A percentile compares a stretch with the other conserved stretches of the same genome.
phyloP scores from a whole-genome alignment of 2,113 vertebrate genomes.

The Sceloporus tristichus region DNA sequence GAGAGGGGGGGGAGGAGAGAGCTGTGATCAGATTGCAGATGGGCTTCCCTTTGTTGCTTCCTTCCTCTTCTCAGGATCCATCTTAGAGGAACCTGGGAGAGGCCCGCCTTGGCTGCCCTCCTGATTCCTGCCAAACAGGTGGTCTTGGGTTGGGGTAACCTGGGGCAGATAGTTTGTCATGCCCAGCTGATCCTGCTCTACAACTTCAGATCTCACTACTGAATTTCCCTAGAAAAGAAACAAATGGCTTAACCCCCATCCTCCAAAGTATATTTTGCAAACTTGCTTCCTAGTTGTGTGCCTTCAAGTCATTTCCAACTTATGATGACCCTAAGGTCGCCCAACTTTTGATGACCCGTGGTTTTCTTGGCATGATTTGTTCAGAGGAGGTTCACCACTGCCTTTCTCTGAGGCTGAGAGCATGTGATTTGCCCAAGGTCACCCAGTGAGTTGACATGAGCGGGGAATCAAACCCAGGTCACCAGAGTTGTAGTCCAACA shows the following conservation, averaged over 20 bases:
- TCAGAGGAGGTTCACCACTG: too few relatives aligned
- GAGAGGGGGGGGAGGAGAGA: not conserved
- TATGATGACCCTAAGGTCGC: too few relatives aligned
- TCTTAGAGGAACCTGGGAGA: not conserved
- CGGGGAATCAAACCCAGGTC: too few relatives aligned
- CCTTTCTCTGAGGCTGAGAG: too few relatives aligned
- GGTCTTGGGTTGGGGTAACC: not conserved
- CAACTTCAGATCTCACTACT: not conserved
- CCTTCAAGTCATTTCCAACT: too few relatives aligned
- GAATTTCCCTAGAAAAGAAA: not conserved
- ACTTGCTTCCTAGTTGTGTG: too few relatives aligned
- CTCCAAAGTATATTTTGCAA: not conserved
- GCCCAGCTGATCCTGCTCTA: too few relatives aligned
- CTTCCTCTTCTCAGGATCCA: not conserved
- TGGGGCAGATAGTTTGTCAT: not conserved
- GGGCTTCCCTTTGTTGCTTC: slow-evolving; percentile 16
- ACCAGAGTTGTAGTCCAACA: too few relatives aligned
- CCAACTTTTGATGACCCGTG: too few relatives aligned
- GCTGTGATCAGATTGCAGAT: slow-evolving; percentile 31
- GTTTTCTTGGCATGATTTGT: too few relatives aligned
- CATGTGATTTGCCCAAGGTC: too few relatives aligned
- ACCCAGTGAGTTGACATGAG: too few relatives aligned
- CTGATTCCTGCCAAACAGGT: slow-evolving; percentile 3
- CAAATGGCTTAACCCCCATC: not conserved
- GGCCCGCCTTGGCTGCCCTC: not conserved